Percentiles rank a stretch among this genome's conserved stretches.
Evolutionary conservation across 2,888 invertebrate genomes (phyloP).

Genomic region (Pterostichus niger): DNA sequence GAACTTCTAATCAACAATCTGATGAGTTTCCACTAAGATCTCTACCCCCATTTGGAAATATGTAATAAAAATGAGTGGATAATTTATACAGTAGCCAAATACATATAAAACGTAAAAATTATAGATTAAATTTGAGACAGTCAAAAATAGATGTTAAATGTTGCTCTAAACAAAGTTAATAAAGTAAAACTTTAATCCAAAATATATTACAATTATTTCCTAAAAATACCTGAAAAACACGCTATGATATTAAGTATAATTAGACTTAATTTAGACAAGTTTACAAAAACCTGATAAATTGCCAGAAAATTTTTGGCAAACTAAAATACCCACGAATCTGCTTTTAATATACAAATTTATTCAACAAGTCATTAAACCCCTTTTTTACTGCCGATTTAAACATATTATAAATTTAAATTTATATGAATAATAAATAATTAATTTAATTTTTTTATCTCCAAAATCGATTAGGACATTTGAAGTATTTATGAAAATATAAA

Average conservation of each 20-base stretch:
- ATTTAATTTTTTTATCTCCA: conserved; percentile 10
- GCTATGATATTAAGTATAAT: conserved; percentile 14
- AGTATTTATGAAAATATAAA: conserved; percentile 1
- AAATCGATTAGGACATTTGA: conserved; percentile 6
- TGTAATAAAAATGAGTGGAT: no score
- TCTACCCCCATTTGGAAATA: no score
- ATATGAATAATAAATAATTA: conserved; percentile 44
- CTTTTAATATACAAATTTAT: conserved; percentile 47
- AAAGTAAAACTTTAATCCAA: no score
- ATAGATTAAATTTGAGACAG: no score
- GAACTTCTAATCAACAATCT: no score
- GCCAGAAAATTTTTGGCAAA: conserved; percentile 27
- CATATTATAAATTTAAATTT: conserved; percentile 48
- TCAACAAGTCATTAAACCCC: conserved; percentile 41
- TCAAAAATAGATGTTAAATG: no score
- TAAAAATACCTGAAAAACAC: conserved; percentile 7
- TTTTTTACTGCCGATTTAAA: conserved; percentile 27
- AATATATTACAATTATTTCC: background rate
- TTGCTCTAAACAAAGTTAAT: no score
- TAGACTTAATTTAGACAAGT: conserved; percentile 30
- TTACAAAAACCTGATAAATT: conserved; percentile 7
- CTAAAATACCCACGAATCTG: conserved; percentile 17
- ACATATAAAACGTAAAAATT: no score
- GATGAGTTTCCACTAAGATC: no score
- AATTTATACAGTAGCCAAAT: no score